Base-by-base conservation (phyloP, 2,797 vertebrate genomes). In the Sibirionetta formosa region DNA sequence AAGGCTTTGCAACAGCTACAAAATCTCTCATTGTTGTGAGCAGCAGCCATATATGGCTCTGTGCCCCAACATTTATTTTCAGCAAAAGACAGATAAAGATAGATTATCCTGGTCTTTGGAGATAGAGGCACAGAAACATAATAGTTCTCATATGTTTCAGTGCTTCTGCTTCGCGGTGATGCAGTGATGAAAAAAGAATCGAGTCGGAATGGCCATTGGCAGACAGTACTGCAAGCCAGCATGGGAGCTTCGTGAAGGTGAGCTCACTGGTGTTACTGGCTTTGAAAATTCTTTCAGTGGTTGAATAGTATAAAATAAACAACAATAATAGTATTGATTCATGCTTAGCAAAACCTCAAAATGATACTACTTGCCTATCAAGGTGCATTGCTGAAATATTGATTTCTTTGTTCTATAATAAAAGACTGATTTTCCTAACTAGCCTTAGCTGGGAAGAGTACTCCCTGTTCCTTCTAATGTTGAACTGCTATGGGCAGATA, bases 101-200 rank as follows among this genome's bases (percentile, higher is more conserved):
- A 92, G 85, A 92, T 87, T 93, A 82, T 66, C 40, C 60, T 61
- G 40, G 51, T 73, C 60, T 80, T 91, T 50, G 19, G 57, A 94
- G 68, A 83, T 50, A 94, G 94, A 88, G 68, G 77, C 79, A 73
- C 1, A 6, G 64, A 58, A 93, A 57, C 31, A 17, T 75, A 78
- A 64, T 68, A 75, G 53, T 64, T 82, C 23, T 88, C 23, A 14
- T 22, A 53, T 1, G 2, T 73, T 92, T 82, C 31, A 66, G 46
- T 22, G 27, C 54, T 88, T 84, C 36, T 58, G 36, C 24, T 46
- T 90, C 77, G 26, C 48, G 54, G 42, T 36, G 38, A 17, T 72
- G 46, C 14, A 10, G 48, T 51, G 77, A 63, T 50, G 82, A 75
- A 42, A 88, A 61, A 71, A 46, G 51, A 89, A 64, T 42, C n/a